Percentiles rank a stretch among this genome's conserved stretches.
Evolutionary conservation across 2,113 vertebrate species (phyloP).

Genomic region (Dolichotis patagonum): DNA sequence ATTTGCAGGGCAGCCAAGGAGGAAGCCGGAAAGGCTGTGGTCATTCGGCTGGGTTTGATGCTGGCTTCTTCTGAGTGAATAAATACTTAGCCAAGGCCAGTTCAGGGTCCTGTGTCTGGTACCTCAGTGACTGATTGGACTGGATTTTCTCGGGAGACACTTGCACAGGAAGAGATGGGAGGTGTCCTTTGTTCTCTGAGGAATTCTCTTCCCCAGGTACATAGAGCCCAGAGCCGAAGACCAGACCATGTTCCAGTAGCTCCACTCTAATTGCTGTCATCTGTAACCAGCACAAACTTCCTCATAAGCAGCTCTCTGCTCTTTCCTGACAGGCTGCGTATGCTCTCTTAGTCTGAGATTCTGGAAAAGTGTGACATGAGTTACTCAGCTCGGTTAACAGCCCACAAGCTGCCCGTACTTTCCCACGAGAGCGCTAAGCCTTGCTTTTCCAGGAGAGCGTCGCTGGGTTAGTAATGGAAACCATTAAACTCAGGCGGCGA

Average conservation of each 20-base stretch:
- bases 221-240: background rate
- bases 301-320: background rate
- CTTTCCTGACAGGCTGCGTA: background rate
- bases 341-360: background rate
- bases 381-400: background rate
- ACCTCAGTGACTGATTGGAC: background rate
- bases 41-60: background rate
- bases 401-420: background rate
- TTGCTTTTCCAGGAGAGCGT: background rate
- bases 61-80: background rate
- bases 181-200: background rate
- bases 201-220: background rate
- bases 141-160: background rate
- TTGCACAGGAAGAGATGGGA: background rate
- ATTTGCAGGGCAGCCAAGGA: background rate
- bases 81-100: conserved; percentile 8
- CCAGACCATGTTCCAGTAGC: background rate
- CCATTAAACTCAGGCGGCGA: background rate
- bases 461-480: background rate
- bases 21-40: background rate
- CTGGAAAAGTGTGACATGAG: background rate
- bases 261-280: background rate
- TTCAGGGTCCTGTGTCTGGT: background rate
- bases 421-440: background rate
- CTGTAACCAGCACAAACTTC: background rate